Evolutionary conservation across 2,888 invertebrate genomes (phyloP).

Genomic region (Hirtodrosophila histrioides): DNA sequence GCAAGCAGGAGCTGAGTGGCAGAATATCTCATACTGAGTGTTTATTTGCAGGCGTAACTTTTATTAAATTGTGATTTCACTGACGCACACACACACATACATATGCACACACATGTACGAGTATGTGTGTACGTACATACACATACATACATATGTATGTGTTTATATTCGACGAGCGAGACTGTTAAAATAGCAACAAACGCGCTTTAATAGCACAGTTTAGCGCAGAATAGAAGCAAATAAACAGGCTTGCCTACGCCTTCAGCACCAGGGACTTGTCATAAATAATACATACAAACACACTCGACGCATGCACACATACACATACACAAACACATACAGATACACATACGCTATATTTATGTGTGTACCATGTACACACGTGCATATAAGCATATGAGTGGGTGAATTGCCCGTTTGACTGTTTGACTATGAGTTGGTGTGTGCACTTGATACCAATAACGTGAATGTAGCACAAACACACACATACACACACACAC

Average conservation of each 20-base stretch:
- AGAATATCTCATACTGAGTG: slow-evolving; percentile 44
- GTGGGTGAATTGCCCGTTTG: slow-evolving; percentile 37
- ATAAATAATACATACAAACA: slow-evolving; percentile 51
- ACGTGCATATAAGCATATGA: slow-evolving; percentile 15
- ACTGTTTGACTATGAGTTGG: slow-evolving; percentile 52
- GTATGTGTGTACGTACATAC: not conserved
- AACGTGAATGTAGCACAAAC: slow-evolving; percentile 68
- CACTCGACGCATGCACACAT: not conserved
- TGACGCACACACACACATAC: slow-evolving; percentile 38
- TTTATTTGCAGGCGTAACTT: slow-evolving; percentile 78
- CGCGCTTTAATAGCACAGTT: slow-evolving; percentile 77
- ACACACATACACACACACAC: slow-evolving; percentile 33
- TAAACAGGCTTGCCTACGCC: slow-evolving; percentile 69
- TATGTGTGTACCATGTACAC: not conserved
- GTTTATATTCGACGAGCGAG: slow-evolving; percentile 48
- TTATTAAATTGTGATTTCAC: slow-evolving; percentile 79
- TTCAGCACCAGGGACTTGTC: slow-evolving; percentile 61
- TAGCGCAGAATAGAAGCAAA: slow-evolving; percentile 79
- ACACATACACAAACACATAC: slow-evolving; percentile 1
- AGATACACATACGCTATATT: not conserved
- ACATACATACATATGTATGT: slow-evolving; percentile 6
- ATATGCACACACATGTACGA: slow-evolving; percentile 2
- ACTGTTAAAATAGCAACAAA: slow-evolving; percentile 77
- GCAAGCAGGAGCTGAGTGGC: slow-evolving; percentile 9
- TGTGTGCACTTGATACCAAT: slow-evolving; percentile 73